phyloP scores from a whole-genome alignment of 1,140 invertebrate species.

The Bombus confusus region DNA sequence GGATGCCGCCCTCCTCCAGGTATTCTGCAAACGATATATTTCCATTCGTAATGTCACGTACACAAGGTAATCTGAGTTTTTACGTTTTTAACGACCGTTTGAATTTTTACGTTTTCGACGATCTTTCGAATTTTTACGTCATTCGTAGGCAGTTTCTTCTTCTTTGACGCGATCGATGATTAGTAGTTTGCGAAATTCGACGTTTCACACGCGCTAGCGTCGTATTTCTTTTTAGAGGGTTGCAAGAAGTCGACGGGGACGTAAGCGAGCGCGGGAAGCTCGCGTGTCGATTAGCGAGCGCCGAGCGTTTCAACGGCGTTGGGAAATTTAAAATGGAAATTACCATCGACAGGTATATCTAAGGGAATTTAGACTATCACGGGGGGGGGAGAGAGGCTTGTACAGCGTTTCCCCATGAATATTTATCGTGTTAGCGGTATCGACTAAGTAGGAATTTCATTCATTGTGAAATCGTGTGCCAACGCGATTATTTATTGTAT shows the following conservation, averaged over 20 bases:
- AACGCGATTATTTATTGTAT: background rate
- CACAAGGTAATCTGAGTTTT: no score
- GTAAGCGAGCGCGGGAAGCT: background rate
- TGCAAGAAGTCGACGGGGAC: no score
- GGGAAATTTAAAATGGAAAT: slow-evolving; percentile 37
- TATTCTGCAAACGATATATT: no score
- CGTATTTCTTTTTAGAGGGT: background rate
- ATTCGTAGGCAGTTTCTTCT: background rate
- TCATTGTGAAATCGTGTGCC: background rate
- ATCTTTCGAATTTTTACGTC: no score
- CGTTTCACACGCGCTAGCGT: background rate
- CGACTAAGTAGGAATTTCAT: background rate
- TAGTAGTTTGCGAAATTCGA: background rate
- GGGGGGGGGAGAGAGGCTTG: background rate
- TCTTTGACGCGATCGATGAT: background rate
- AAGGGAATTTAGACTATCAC: background rate
- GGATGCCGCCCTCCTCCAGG: no score
- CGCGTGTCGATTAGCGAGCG: slow-evolving; percentile 18
- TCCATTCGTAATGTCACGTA: no score
- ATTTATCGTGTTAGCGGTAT: slow-evolving; percentile 10
- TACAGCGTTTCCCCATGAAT: slow-evolving; percentile 4
- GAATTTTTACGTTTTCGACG: no score
- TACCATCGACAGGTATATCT: slow-evolving; percentile 16
- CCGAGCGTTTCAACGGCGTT: background rate
- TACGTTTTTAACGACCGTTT: no score